A percentile compares a stretch with the other conserved stretches of the same genome.
phyloP scores from a whole-genome alignment of 2,797 vertebrate species.

The Spheniscus humboldti region DNA sequence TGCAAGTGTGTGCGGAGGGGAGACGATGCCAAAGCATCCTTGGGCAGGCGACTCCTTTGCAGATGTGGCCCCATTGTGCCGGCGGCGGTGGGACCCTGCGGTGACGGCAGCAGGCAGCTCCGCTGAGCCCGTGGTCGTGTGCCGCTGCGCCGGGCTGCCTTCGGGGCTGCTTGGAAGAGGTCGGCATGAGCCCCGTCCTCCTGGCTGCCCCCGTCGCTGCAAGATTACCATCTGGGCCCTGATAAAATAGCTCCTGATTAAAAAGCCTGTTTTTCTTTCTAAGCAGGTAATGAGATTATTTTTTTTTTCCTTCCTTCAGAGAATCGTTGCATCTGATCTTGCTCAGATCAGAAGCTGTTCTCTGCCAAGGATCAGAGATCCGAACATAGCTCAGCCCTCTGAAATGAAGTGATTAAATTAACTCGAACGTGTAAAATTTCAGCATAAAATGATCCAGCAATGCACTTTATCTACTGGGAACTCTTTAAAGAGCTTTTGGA shows the following conservation, averaged over 20 bases:
- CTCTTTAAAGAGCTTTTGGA: not conserved
- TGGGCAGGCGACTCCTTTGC: not conserved
- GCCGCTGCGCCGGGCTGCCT: rapidly evolving
- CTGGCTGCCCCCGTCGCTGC: rapidly evolving
- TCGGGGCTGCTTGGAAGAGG: not conserved
- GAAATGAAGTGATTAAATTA: not conserved
- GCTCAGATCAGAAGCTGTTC: not conserved
- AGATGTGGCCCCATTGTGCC: not conserved
- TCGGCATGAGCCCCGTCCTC: rapidly evolving
- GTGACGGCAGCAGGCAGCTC: not conserved
- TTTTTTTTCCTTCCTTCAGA: not conserved
- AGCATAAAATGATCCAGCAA: not conserved
- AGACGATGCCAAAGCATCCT: not conserved
- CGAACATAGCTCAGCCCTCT: not conserved
- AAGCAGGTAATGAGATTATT: not conserved
- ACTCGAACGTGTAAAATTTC: not conserved
- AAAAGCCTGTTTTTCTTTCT: not conserved
- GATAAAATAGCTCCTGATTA: not conserved
- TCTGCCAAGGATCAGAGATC: not conserved
- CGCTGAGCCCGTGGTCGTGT: rapidly evolving
- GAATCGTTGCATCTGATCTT: not conserved
- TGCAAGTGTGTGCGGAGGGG: not conserved
- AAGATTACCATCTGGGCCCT: rapidly evolving
- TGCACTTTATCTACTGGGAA: not conserved
- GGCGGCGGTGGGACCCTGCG: not conserved